Conservation (phyloP, 2,888 invertebrate genomes). For the Apantesis nais region DNA sequence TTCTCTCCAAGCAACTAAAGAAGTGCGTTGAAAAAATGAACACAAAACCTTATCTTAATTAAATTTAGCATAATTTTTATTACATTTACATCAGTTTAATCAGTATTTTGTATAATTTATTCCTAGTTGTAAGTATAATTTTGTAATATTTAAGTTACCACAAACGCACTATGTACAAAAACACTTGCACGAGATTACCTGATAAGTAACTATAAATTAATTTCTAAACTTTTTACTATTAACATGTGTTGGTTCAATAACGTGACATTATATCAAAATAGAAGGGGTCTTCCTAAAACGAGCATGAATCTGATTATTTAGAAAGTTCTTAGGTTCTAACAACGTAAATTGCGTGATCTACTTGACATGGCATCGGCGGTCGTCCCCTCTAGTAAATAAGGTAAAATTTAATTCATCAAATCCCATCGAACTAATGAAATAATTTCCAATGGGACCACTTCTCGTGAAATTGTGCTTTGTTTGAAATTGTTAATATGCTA, state of each 20-base stretch:
- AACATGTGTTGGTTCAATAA: constrained; percentile 10
- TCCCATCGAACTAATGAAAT: background rate
- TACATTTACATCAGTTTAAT: constrained; percentile 45
- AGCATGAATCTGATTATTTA: background rate
- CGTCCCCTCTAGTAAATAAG: background rate
- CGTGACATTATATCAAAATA: background rate
- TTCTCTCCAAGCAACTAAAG: background rate
- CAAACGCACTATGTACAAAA: constrained; percentile 36
- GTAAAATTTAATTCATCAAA: background rate
- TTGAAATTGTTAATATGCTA: too few species aligned
- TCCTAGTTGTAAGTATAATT: constrained; percentile 35
- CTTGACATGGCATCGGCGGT: background rate
- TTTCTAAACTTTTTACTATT: constrained; percentile 15
- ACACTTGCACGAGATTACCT: constrained; percentile 34
- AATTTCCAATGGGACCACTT: background rate
- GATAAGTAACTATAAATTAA: constrained; percentile 31
- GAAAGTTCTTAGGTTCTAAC: background rate
- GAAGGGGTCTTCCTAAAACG: background rate
- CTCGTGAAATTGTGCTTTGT: background rate
- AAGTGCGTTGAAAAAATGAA: too few species aligned
- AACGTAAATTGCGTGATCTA: background rate
- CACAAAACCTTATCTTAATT: background rate
- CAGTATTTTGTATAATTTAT: constrained; percentile 50
- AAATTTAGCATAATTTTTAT: constrained; percentile 40
- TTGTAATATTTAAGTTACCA: constrained; percentile 46